These are phyloP conservation scores for Caenorhabditis sp. DNA, from an alignment of 2,888 invertebrate species.

Conservation along the genomic window DNA sequence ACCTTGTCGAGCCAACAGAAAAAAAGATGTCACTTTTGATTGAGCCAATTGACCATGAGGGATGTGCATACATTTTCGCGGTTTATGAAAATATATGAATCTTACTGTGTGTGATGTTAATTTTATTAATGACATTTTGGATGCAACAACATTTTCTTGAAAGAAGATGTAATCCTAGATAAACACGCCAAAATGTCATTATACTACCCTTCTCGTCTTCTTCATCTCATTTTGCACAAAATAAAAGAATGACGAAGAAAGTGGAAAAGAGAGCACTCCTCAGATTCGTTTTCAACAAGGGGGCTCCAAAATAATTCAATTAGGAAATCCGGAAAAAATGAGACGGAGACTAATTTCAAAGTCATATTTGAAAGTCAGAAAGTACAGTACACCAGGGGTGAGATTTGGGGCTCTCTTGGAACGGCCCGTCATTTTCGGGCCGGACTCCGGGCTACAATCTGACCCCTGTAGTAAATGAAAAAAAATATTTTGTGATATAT, in stretches of 20 bases:
- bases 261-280: not conserved
- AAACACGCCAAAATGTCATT: not conserved
- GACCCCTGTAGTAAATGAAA: too few relatives aligned
- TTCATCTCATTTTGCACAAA: not conserved
- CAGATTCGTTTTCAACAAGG: not conserved
- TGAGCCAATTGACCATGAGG: not conserved
- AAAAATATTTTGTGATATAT: too few relatives aligned
- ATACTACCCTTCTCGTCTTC: too few relatives aligned
- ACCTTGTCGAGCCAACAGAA: not conserved
- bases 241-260: not conserved
- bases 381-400: too few relatives aligned
- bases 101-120: too few relatives aligned
- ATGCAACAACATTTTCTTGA: not conserved
- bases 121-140: not conserved
- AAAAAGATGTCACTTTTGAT: not conserved
- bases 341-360: not conserved
- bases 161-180: not conserved
- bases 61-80: too few relatives aligned
- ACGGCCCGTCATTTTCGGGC: too few relatives aligned
- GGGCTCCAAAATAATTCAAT: not conserved
- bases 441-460: too few relatives aligned
- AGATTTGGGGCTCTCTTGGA: too few relatives aligned
- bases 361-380: too few relatives aligned
- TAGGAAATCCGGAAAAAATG: not conserved
- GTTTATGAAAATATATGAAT: not conserved